Evolutionary conservation across 2,888 invertebrate genomes (phyloP).

Genomic region (Cantharis nigra): DNA sequence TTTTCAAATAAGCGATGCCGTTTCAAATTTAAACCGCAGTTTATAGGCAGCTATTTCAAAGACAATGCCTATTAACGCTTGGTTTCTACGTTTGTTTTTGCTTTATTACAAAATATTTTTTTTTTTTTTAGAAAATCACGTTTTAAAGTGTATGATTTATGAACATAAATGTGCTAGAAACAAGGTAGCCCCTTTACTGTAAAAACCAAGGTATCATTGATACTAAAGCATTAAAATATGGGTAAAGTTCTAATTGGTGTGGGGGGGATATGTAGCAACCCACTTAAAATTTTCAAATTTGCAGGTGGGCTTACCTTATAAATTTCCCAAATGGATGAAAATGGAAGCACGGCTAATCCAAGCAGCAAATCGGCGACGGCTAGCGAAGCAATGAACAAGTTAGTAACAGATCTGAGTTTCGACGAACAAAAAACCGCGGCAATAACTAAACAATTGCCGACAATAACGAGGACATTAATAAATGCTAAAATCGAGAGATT

Average conservation of each 20-base stretch:
- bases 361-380: slow-evolving; percentile 95
- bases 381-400: slow-evolving; percentile 94
- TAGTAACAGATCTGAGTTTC: slow-evolving; percentile 93
- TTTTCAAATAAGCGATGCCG: too few relatives aligned
- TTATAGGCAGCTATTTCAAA: too few relatives aligned
- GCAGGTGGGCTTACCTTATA: slow-evolving; percentile 68
- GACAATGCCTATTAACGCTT: too few relatives aligned
- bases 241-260: neutral
- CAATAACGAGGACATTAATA: slow-evolving; percentile 86
- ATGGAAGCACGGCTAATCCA: slow-evolving; percentile 93
- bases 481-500: slow-evolving; percentile 78
- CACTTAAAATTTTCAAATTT: neutral
- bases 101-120: too few relatives aligned
- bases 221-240: too few relatives aligned
- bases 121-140: too few relatives aligned
- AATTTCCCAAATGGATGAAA: slow-evolving; percentile 93
- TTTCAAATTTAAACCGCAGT: too few relatives aligned
- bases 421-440: slow-evolving; percentile 89
- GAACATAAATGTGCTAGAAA: too few relatives aligned
- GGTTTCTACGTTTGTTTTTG: too few relatives aligned
- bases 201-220: too few relatives aligned
- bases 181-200: too few relatives aligned
- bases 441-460: slow-evolving; percentile 91
- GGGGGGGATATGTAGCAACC: neutral
- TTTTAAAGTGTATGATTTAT: too few relatives aligned